These are phyloP conservation scores for Pteronotus mesoamericanus DNA, from an alignment of 2,797 vertebrate species.

Conservation along the genomic window DNA sequence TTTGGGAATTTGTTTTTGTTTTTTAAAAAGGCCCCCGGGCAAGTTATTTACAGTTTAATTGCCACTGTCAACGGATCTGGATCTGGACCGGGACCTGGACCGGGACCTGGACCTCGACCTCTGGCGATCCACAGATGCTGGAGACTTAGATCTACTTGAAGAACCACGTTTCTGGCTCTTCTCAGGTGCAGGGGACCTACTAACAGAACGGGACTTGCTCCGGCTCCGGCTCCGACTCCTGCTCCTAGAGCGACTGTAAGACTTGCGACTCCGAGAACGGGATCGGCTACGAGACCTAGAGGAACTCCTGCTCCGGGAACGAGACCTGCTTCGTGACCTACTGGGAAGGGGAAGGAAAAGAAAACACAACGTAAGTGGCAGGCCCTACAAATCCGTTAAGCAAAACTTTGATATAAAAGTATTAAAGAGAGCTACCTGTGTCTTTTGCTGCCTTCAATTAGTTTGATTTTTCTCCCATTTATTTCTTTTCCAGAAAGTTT, in stretches of 20 bases:
- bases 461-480: conserved; percentile 97
- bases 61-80: conserved; percentile 92
- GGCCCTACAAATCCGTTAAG: neutral
- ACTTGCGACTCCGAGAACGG: conserved; percentile 85
- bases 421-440: conserved; percentile 80
- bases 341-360: conserved; percentile 20
- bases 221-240: conserved; percentile 84
- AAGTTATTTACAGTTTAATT: conserved; percentile 87
- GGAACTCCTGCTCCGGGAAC: conserved; percentile 91
- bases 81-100: conserved; percentile 81
- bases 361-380: neutral
- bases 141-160: conserved; percentile 88
- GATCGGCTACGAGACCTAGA: conserved; percentile 89
- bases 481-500: conserved; percentile 98
- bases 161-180: conserved; percentile 87
- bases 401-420: neutral
- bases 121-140: conserved; percentile 84
- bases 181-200: conserved; percentile 85
- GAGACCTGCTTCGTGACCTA: conserved; percentile 89
- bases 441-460: conserved; percentile 94
- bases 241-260: conserved; percentile 87
- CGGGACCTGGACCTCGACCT: conserved; percentile 86
- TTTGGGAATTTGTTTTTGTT: conserved; percentile 61
- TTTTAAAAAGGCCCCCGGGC: conserved; percentile 76
- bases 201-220: conserved; percentile 86